phyloP scores from a whole-genome alignment of 2,113 vertebrate genomes.

The Phyllostomus hastatus region DNA sequence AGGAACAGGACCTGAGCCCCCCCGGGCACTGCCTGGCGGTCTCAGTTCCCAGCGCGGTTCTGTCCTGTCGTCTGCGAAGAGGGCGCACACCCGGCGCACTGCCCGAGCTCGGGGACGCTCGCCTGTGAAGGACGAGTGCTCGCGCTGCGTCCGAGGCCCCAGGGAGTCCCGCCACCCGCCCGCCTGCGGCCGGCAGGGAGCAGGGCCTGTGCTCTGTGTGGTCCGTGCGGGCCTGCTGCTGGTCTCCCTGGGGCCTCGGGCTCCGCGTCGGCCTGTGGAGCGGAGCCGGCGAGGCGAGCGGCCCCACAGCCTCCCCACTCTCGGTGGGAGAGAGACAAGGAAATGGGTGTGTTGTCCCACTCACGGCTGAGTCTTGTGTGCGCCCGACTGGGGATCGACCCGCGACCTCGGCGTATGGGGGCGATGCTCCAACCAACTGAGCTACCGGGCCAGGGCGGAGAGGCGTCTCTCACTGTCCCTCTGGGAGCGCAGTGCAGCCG shows the following conservation, averaged over 20 bases:
- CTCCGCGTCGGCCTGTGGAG: background rate
- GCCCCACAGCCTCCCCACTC: background rate
- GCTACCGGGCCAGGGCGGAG: background rate
- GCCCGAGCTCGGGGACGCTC: rapidly evolving
- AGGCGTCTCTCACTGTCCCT: background rate
- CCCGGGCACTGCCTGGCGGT: rapidly evolving
- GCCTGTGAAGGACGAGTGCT: background rate
- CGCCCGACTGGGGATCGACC: too few species aligned
- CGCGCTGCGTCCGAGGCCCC: too few species aligned
- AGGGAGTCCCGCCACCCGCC: rapidly evolving
- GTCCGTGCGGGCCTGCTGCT: rapidly evolving
- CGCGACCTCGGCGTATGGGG: too few species aligned
- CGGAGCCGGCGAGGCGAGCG: background rate
- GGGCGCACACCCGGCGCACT: rapidly evolving
- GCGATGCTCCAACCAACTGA: background rate
- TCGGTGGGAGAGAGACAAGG: background rate
- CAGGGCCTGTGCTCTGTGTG: background rate
- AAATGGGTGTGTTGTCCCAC: too few species aligned
- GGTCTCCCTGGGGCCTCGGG: background rate
- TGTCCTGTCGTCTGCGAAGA: background rate
- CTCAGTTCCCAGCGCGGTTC: rapidly evolving
- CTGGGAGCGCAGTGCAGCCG: background rate
- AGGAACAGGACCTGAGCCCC: background rate
- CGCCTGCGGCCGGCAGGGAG: background rate
- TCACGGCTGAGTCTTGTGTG: too few species aligned